Percentiles rank a stretch among this genome's conserved stretches.
Evolutionary conservation across 2,888 invertebrate genomes (phyloP).

Genomic region (Rhaphigaster nebulosa): DNA sequence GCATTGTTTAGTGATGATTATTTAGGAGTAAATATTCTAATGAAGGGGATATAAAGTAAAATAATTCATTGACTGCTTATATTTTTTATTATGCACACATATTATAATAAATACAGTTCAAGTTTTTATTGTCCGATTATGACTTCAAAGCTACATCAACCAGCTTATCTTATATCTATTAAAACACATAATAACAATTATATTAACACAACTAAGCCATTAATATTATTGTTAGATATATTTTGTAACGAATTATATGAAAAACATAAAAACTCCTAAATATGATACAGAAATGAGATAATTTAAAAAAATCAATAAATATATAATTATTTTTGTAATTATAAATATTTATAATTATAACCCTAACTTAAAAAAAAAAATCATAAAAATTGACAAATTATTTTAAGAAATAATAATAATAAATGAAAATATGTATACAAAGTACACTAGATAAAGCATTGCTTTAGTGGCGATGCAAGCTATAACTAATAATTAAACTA

Average conservation of each 20-base stretch:
- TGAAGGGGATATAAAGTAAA: neutral
- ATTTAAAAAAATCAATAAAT: neutral
- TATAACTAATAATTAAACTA: neutral
- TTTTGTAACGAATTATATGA: neutral
- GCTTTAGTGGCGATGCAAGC: neutral
- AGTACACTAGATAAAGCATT: neutral
- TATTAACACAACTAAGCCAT: neutral
- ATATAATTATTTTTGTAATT: neutral
- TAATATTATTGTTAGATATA: neutral
- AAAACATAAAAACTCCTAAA: neutral
- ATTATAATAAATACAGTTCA: slow-evolving; percentile 36
- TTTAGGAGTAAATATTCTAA: neutral
- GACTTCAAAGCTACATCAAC: slow-evolving; percentile 27
- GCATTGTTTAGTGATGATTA: too few species aligned
- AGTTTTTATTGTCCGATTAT: slow-evolving; percentile 35
- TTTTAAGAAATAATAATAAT: neutral
- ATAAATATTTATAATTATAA: neutral
- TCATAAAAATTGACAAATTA: neutral
- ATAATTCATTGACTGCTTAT: slow-evolving; percentile 8
- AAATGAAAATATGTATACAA: neutral
- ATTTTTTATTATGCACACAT: slow-evolving; percentile 1
- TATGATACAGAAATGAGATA: neutral
- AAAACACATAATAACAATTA: neutral
- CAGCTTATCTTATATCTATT: slow-evolving; percentile 12
- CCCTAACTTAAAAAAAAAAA: neutral